A percentile compares a stretch with the other conserved stretches of the same genome.
These are phyloP conservation scores for Axis porcinus DNA, from an alignment of 2,113 vertebrate species.

Conservation along the genomic window DNA sequence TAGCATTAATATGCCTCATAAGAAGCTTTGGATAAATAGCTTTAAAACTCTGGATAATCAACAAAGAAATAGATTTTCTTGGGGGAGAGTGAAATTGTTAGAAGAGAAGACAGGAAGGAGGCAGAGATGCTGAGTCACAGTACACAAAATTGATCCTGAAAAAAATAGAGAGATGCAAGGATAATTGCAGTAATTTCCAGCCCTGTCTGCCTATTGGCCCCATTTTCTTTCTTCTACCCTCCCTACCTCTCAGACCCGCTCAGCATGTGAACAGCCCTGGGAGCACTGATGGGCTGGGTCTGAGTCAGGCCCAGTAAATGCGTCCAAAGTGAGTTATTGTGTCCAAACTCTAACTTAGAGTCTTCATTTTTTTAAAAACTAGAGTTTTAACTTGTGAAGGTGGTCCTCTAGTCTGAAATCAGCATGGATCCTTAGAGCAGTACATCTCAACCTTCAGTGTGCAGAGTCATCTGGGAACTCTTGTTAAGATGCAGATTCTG, in stretches of 20 bases:
- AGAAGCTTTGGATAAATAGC: slow-evolving; percentile 72
- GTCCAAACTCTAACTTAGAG: not conserved
- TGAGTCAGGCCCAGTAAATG: not conserved
- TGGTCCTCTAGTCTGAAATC: not conserved
- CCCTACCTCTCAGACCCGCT: not conserved
- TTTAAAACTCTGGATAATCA: slow-evolving; percentile 65
- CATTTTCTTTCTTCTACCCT: not conserved
- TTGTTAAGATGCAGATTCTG: not conserved
- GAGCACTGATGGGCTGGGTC: not conserved
- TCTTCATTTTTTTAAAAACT: not conserved
- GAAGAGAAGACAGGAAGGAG: slow-evolving; percentile 41
- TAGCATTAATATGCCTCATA: slow-evolving; percentile 58
- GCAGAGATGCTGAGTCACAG: slow-evolving; percentile 46
- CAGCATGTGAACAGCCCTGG: not conserved
- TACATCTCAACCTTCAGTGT: not conserved
- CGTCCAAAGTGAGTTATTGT: not conserved
- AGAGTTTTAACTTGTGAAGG: not conserved
- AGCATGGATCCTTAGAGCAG: not conserved
- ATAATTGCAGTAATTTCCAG: not conserved
- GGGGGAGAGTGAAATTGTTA: slow-evolving; percentile 1
- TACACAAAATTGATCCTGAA: slow-evolving; percentile 25
- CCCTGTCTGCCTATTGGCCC: not conserved
- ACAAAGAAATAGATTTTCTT: slow-evolving; percentile 72
- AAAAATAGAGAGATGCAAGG: not conserved
- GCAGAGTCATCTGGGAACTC: not conserved